phyloP scores from a whole-genome alignment of 2,113 vertebrate genomes.

The Scomber japonicus region DNA sequence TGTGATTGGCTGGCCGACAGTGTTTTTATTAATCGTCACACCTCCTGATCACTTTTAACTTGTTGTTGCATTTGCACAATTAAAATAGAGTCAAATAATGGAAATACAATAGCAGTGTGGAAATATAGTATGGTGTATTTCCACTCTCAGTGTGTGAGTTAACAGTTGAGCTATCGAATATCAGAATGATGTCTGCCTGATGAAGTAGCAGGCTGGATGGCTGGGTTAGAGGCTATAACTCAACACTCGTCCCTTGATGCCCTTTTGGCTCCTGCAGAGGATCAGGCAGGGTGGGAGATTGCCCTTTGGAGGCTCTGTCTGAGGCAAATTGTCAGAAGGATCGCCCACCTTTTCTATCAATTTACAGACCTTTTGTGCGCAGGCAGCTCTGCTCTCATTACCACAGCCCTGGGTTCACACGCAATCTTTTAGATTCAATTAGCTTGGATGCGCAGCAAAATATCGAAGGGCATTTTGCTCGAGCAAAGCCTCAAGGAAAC shows the following conservation, averaged over 20 bases:
- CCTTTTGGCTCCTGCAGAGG: slow-evolving; percentile 69
- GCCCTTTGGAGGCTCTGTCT: slow-evolving; percentile 73
- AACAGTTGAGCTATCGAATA: background rate
- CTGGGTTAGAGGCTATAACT: slow-evolving; percentile 49
- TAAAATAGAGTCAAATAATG: too few relatives aligned
- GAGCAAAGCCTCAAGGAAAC: slow-evolving; percentile 75
- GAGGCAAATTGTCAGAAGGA: slow-evolving; percentile 71
- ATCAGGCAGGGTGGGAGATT: slow-evolving; percentile 63
- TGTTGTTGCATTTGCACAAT: too few relatives aligned
- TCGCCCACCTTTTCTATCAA: slow-evolving; percentile 77
- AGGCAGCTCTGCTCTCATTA: slow-evolving; percentile 80
- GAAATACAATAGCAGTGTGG: too few relatives aligned
- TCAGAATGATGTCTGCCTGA: slow-evolving; percentile 24
- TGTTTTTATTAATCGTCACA: too few relatives aligned
- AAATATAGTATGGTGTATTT: too few relatives aligned
- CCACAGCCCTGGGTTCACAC: slow-evolving; percentile 69
- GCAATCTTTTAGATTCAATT: slow-evolving; percentile 84
- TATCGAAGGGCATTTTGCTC: slow-evolving; percentile 80
- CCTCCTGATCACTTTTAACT: too few relatives aligned
- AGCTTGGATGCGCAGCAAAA: slow-evolving; percentile 74
- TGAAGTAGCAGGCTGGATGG: background rate
- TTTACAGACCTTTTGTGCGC: slow-evolving; percentile 78
- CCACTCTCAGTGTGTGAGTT: background rate
- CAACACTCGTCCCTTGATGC: slow-evolving; percentile 65
- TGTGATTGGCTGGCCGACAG: too few relatives aligned